These are phyloP conservation scores for Hemibagrus wyckioides DNA, from an alignment of 2,113 vertebrate genomes.

Conservation along the genomic window DNA sequence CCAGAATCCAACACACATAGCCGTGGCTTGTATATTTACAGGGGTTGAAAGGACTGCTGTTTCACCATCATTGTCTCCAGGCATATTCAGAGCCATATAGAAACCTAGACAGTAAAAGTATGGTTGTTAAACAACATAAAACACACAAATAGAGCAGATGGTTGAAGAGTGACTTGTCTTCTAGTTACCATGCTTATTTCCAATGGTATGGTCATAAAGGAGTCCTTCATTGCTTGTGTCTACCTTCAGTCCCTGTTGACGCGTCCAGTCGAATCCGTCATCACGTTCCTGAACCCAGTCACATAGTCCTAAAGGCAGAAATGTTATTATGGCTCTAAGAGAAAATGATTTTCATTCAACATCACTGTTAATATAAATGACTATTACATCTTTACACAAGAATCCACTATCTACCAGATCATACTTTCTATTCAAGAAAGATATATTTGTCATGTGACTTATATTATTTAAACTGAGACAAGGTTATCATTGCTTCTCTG, in stretches of 20 bases:
- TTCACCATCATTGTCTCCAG: constrained; percentile 57
- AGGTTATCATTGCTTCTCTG: neutral
- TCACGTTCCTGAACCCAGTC: constrained; percentile 66
- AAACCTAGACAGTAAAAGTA: constrained; percentile 53
- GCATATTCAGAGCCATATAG: constrained; percentile 70
- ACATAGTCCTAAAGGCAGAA: constrained; percentile 65
- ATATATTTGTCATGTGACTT: neutral
- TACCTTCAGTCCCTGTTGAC: constrained; percentile 59
- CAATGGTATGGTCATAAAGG: constrained; percentile 70
- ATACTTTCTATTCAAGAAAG: neutral
- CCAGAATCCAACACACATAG: constrained; percentile 74
- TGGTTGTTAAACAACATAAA: neutral
- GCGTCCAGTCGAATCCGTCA: constrained; percentile 65
- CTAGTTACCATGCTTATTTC: constrained; percentile 66
- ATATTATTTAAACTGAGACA: neutral
- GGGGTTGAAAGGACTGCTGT: constrained; percentile 62
- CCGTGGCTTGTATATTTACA: constrained; percentile 27
- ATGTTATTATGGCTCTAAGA: neutral
- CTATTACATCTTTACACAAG: neutral
- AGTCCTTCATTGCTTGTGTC: constrained; percentile 64
- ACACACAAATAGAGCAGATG: neutral
- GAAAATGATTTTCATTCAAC: neutral
- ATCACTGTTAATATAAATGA: neutral
- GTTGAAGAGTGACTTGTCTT: neutral
- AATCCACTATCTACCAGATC: neutral